Evolutionary conservation across 2,888 invertebrate species (phyloP), one percentile per base, ranked within the genome.

Genomic region (Blastobasis adustella): DNA sequence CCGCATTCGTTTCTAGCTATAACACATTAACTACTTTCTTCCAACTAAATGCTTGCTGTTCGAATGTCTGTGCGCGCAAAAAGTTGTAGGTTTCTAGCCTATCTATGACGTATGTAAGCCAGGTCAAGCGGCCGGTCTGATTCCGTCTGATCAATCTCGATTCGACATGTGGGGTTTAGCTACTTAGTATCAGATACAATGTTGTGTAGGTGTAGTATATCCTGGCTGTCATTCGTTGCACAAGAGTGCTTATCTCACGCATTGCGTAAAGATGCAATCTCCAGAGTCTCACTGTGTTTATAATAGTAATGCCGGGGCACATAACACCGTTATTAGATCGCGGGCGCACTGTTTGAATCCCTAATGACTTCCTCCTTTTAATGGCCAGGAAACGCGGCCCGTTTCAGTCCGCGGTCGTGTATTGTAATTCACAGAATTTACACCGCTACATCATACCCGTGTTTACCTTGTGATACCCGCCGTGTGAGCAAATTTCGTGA

Each of bases 311-410:
- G 67, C 60, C 62, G 58, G 59, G 58, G 72, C 66, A 65, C 73
- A 69, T 76, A 80, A 76, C 70, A 69, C 75, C 73, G 76, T 79
- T 82, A 81, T 77, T 76, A 78, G 73, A 77, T 76, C 73, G 69
- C 67, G 63, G 70, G 65, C 73, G 65, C 73, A 69, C 70, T 65
- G 69, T 75, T 77, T 68, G 75, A 76, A 80, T 80, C 66, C 61
- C 68, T 80, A 82, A 82, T 80, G 79, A 78, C 73, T 83, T 83
- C 80, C 82, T 73, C 66, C 68, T 66, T 67, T 71, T 76, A 75
- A 75, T 73, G 63, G 64, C 67, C 76, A 76, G 82, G 79, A 81
- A 82, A 75, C 65, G 68, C 62, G 71, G 73, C 73, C 75, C 73
- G 71, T 69, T 69, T 61, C 66, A 67, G 61, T 63, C 61, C 57